Evolutionary conservation across 2,113 vertebrate genomes (phyloP), one percentile per base, ranked within the genome.

Genomic region (Tenrec ecaudatus): DNA sequence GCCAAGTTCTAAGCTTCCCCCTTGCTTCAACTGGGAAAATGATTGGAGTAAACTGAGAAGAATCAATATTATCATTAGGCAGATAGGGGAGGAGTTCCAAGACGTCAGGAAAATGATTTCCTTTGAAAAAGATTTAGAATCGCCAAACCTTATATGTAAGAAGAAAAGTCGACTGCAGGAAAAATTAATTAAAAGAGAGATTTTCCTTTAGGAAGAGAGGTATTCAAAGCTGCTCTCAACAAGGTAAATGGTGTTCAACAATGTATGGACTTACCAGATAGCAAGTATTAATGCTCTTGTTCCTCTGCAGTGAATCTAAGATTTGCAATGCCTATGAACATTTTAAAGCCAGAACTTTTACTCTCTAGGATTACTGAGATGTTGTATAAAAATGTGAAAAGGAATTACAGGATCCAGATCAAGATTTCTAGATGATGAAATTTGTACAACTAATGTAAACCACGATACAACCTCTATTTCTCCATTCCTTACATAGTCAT

Each of bases 11-110:
- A 40, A 62, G 1, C 27, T 92, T 78, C 25, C 22, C 2, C 0
- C 6, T 29, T 20, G 11, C 8, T 75, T 92, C 57, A 40, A 1
- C 4, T 43, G 43, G 89, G 14, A 10, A 87, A 4, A 20, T 91
- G 20, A 82, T 29, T 80, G 6, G 31, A 93, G 87, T 60, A 87
- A 76, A 84, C 58, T 84, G 62, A 95, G 43, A 94, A 82, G 12
- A 0, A 36, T 80, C 33, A 88, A 36, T 71, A 58, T 15, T 43
- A 20, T 71, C 71, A 68, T 78, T 2, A 66, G 10, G 22, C 22
- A 66, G 33, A 38, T 57, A 82, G 20, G 3, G 80, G 82, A 25
- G 64, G 27, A 40, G 5, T 77, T 71, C 25, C 71, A 69, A 75
- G 84, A 76, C 69, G 3, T 10, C 89, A 64, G 20, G 22, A 78